These are phyloP conservation scores for Polyploca ridens DNA, from an alignment of 2,888 invertebrate genomes.

Conservation along the genomic window DNA sequence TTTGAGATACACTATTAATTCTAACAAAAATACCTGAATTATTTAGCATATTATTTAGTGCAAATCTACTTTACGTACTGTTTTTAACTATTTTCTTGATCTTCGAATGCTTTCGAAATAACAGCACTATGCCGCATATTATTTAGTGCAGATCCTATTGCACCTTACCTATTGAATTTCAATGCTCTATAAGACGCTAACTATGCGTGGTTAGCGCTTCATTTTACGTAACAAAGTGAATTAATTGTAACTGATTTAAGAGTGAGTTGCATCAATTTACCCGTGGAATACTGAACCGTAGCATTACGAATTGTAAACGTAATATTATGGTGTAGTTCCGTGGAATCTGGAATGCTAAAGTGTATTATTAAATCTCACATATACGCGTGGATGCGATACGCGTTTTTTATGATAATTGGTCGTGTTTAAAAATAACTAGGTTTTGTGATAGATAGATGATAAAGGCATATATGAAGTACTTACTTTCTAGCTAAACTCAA, in stretches of 20 bases:
- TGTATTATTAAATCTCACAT: slow-evolving; percentile 28
- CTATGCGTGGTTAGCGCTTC: background rate
- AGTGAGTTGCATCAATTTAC: slow-evolving; percentile 34
- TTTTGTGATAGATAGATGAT: too few species aligned
- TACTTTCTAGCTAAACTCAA: too few species aligned
- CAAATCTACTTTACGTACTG: too few species aligned
- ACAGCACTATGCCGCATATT: too few species aligned
- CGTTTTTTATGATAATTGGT: slow-evolving; percentile 14
- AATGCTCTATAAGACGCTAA: background rate
- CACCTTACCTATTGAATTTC: background rate
- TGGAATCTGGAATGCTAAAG: slow-evolving; percentile 41
- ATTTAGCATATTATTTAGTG: too few species aligned
- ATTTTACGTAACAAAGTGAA: slow-evolving; percentile 15
- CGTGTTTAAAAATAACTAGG: background rate
- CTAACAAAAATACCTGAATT: too few species aligned
- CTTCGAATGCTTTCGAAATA: too few species aligned
- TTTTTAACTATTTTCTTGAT: too few species aligned
- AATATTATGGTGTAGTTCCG: slow-evolving; percentile 39
- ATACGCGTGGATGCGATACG: slow-evolving; percentile 31
- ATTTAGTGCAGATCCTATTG: background rate
- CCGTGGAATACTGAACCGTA: slow-evolving; percentile 25
- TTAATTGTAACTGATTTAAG: slow-evolving; percentile 23
- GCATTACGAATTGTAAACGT: slow-evolving; percentile 28
- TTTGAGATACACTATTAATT: too few species aligned
- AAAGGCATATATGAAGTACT: too few species aligned